Evolutionary conservation across 2,113 vertebrate genomes (phyloP).

Genomic region (Podilymbus podiceps): DNA sequence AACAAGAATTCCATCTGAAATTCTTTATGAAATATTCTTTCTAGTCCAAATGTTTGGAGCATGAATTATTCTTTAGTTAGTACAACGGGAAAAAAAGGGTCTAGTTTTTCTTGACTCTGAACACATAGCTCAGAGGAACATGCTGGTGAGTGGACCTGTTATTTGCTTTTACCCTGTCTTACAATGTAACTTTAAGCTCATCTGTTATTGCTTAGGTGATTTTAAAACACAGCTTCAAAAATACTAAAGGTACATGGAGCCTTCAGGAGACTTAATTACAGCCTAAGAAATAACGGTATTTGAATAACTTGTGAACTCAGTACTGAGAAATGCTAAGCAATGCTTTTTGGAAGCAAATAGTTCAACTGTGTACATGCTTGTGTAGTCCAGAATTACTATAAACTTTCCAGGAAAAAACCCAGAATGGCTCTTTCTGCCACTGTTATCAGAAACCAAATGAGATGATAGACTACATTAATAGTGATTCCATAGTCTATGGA

Average conservation of each 20-base stretch:
- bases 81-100: neutral
- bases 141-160: neutral
- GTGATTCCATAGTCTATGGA: neutral
- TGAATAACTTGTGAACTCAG: neutral
- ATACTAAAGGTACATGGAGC: neutral
- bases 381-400: neutral
- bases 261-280: neutral
- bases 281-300: neutral
- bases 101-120: neutral
- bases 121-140: neutral
- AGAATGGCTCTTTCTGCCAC: neutral
- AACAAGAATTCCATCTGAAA: neutral
- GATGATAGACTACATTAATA: neutral
- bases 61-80: neutral
- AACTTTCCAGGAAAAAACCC: neutral
- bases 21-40: neutral
- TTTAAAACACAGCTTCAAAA: neutral
- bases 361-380: neutral
- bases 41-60: neutral
- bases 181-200: neutral
- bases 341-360: neutral
- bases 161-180: neutral
- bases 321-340: neutral
- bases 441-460: neutral
- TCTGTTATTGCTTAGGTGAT: neutral